Evolutionary conservation across 2,888 invertebrate genomes (phyloP).

Genomic region (Anarsia innoxiella): DNA sequence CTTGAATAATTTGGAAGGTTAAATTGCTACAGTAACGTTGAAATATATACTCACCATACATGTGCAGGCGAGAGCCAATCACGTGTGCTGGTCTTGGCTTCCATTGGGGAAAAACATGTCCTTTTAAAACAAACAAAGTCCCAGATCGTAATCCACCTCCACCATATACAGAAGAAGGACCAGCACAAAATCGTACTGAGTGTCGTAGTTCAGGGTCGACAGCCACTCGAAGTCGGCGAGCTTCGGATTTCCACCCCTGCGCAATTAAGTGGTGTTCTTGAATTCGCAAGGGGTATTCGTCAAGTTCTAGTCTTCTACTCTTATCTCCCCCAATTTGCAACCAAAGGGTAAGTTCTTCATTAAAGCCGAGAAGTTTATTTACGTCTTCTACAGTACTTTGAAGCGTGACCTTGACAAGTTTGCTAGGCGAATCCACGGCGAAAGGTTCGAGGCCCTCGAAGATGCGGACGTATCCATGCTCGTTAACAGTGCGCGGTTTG

Average conservation of each 20-base stretch:
- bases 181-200: conserved; percentile 77
- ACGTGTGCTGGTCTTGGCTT: conserved; percentile 76
- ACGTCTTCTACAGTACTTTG: conserved; percentile 75
- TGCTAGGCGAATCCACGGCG: conserved; percentile 67
- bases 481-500: conserved; percentile 41
- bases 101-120: conserved; percentile 82
- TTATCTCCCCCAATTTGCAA: conserved; percentile 74
- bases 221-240: conserved; percentile 76
- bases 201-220: conserved; percentile 79
- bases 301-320: conserved; percentile 67
- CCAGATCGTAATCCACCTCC: conserved; percentile 56
- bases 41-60: conserved; percentile 65
- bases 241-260: conserved; percentile 76
- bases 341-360: conserved; percentile 67
- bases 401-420: conserved; percentile 73
- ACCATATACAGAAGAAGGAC: conserved; percentile 68
- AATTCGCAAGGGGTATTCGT: conserved; percentile 75
- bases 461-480: conserved; percentile 77
- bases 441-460: conserved; percentile 74
- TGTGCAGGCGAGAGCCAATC: conserved; percentile 75
- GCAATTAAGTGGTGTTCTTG: conserved; percentile 77
- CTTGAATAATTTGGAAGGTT: neutral
- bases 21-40: too few species aligned
- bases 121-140: conserved; percentile 77
- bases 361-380: conserved; percentile 64